Conservation (phyloP, 2,113 vertebrate species). For the Sylvietta virens region DNA sequence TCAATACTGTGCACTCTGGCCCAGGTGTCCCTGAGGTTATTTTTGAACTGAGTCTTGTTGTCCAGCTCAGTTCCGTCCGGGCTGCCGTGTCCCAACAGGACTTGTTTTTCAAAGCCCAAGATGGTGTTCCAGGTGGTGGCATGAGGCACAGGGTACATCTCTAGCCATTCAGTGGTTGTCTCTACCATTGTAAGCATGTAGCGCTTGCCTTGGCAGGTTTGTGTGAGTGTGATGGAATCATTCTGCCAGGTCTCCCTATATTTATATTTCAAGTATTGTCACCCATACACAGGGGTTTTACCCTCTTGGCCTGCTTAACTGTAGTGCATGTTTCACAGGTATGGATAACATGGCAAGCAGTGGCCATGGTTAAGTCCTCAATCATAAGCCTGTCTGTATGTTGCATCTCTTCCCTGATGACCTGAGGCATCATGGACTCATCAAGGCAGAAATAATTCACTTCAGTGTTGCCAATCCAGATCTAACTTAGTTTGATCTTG, state of each 20-base stretch:
- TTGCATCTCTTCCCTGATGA: not conserved
- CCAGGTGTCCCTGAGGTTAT: not conserved
- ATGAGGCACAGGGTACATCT: not conserved
- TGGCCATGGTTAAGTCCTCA: not conserved
- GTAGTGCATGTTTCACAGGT: not conserved
- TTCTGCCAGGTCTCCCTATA: not conserved
- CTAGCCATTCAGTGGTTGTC: too few species aligned
- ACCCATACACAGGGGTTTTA: not conserved
- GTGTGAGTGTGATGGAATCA: not conserved
- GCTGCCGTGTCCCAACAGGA: not conserved
- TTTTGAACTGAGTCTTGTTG: not conserved
- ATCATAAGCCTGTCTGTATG: not conserved
- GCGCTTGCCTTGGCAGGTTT: not conserved
- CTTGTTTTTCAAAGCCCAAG: not conserved
- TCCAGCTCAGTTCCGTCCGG: not conserved
- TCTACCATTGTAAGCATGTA: not conserved
- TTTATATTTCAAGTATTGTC: accelerated
- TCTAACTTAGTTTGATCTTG: not conserved
- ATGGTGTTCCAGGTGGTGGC: not conserved
- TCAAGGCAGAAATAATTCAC: not conserved
- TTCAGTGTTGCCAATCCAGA: not conserved
- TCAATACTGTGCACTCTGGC: too few species aligned
- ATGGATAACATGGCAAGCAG: not conserved
- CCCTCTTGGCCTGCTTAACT: not conserved
- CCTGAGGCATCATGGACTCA: too few species aligned